Conservation (phyloP, 2,888 invertebrate species). For the Chymomyza fuscimana region DNA sequence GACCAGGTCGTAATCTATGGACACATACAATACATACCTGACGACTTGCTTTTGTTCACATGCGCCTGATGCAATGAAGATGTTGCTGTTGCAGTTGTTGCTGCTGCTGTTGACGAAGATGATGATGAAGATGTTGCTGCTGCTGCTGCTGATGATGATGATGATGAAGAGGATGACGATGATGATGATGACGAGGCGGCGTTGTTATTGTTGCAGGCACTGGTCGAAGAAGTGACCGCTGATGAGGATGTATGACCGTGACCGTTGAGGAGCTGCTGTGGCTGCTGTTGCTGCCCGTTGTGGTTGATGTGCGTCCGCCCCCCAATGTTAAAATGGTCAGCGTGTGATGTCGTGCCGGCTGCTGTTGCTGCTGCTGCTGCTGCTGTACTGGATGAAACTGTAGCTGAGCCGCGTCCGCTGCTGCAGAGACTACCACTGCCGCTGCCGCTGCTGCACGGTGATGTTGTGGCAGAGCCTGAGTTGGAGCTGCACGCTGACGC, state of each 20-base stretch:
- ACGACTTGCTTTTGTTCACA: constrained; percentile 58
- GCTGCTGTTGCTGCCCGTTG: constrained; percentile 20
- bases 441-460: constrained; percentile 41
- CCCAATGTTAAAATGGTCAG: constrained; percentile 59
- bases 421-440: constrained; percentile 24
- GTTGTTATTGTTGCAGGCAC: constrained; percentile 24
- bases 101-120: constrained; percentile 5
- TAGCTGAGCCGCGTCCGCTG: constrained; percentile 27
- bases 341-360: constrained; percentile 38
- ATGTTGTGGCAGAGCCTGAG: constrained; percentile 20
- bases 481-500: constrained; percentile 48
- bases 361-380: constrained; percentile 30
- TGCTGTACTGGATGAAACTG: constrained; percentile 21
- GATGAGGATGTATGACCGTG: constrained; percentile 42
- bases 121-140: neutral
- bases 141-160: constrained; percentile 9
- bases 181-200: neutral
- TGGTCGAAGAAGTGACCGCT: constrained; percentile 50
- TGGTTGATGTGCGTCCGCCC: constrained; percentile 54
- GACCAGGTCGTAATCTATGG: neutral
- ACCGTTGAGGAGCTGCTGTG: constrained; percentile 16
- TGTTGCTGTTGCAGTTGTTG: constrained; percentile 47
- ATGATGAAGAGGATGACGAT: constrained; percentile 2
- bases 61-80: constrained; percentile 67
- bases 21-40: constrained; percentile 53